phyloP scores from a whole-genome alignment of 92 coral and sea anemone species.

The Parazoanthus swiftii region DNA sequence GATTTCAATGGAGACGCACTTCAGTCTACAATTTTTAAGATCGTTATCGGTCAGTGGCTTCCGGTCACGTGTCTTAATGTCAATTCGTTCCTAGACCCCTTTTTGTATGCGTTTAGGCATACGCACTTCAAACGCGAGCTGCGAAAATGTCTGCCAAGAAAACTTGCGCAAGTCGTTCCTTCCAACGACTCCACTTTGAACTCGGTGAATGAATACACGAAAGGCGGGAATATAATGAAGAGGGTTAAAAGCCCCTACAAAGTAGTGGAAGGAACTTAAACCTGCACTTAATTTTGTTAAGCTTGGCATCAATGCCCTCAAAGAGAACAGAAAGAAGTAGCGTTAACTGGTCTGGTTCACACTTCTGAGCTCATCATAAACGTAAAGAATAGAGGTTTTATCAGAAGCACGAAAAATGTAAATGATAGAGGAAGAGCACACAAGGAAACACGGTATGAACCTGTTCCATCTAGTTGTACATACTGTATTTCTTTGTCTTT shows the following conservation, averaged over 20 bases:
- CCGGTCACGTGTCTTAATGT: constrained; percentile 80
- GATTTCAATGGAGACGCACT: constrained; percentile 71
- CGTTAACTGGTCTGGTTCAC: no score
- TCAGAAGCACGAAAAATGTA: no score
- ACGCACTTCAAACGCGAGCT: constrained; percentile 58
- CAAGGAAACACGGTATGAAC: no score
- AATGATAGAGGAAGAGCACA: no score
- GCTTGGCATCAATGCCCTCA: no score
- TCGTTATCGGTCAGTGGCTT: constrained; percentile 73
- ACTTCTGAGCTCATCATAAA: no score
- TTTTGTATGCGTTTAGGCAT: constrained; percentile 74
- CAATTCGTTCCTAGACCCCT: constrained; percentile 72
- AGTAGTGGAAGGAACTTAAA: neutral
- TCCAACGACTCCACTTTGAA: neutral
- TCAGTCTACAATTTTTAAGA: constrained; percentile 71
- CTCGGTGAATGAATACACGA: neutral
- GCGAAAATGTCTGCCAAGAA: neutral
- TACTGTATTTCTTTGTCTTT: no score
- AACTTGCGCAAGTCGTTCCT: neutral
- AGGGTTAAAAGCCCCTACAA: neutral
- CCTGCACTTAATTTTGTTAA: neutral
- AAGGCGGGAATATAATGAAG: neutral
- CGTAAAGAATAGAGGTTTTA: no score
- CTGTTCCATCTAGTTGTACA: no score
- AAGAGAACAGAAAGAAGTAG: no score